These are phyloP conservation scores for Tachysurus vachellii DNA, from an alignment of 2,113 vertebrate genomes.

Conservation along the genomic window DNA sequence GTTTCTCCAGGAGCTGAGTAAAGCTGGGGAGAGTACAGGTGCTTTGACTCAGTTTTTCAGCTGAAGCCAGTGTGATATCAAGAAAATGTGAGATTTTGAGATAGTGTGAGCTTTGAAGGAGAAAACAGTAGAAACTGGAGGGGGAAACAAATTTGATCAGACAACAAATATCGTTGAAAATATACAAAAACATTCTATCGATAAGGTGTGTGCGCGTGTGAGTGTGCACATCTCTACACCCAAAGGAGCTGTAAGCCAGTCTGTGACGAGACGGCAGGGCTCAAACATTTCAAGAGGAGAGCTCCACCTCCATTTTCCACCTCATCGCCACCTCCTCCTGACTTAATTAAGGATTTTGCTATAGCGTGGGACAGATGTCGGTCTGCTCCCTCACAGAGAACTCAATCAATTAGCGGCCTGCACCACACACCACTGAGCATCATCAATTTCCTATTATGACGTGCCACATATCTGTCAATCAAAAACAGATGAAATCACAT, in stretches of 20 bases:
- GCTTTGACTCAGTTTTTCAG: background rate
- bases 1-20: background rate
- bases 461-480: conserved; percentile 54
- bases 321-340: conserved; percentile 13
- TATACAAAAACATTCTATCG: conserved; percentile 5
- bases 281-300: background rate
- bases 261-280: background rate
- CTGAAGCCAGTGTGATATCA: background rate
- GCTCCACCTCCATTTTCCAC: background rate
- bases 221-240: background rate
- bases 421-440: conserved; percentile 41
- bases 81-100: background rate
- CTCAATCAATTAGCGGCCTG: conserved; percentile 57
- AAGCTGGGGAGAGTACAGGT: conserved; percentile 7
- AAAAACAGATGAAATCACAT: conserved; percentile 49
- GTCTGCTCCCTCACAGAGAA: conserved; percentile 40
- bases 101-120: conserved; percentile 6
- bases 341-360: conserved; percentile 46
- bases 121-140: background rate
- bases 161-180: conserved; percentile 13
- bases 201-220: background rate
- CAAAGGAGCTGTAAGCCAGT: background rate
- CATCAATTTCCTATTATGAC: conserved; percentile 57
- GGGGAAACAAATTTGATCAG: background rate
- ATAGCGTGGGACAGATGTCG: conserved; percentile 48